These are phyloP conservation scores for Watsonalla binaria DNA, from an alignment of 2,888 invertebrate genomes.

Conservation along the genomic window DNA sequence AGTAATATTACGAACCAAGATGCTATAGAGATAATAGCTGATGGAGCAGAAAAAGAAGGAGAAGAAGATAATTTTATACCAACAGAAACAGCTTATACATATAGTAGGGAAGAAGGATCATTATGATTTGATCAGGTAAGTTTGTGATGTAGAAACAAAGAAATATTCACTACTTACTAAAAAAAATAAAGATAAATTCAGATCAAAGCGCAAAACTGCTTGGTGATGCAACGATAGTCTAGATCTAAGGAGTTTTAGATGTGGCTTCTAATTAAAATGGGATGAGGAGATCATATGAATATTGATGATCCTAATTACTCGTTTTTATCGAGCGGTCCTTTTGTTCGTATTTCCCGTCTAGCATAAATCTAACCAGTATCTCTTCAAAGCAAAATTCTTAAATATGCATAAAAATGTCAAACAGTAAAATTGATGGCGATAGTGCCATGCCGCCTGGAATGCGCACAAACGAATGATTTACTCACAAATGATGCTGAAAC, in stretches of 20 bases:
- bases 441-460: conserved; percentile 46
- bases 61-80: too few relatives aligned
- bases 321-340: conserved; percentile 16
- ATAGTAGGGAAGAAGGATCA: too few relatives aligned
- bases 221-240: background rate
- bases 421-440: conserved; percentile 61
- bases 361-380: conserved; percentile 59
- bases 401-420: conserved; percentile 76
- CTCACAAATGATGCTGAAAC: conserved; percentile 52
- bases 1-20: background rate
- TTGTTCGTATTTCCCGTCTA: conserved; percentile 38
- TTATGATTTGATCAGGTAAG: too few relatives aligned
- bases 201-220: background rate
- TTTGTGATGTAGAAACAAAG: too few relatives aligned
- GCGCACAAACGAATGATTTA: conserved; percentile 58
- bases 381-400: conserved; percentile 73
- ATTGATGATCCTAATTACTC: conserved; percentile 9
- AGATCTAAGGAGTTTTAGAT: background rate
- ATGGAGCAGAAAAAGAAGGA: too few relatives aligned
- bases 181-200: background rate
- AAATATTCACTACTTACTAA: too few relatives aligned
- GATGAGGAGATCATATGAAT: background rate
- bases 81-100: too few relatives aligned
- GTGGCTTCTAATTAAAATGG: conserved; percentile 4
- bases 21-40: too few relatives aligned